Evolutionary conservation across 2,888 invertebrate genomes (phyloP), one percentile per base, ranked within the genome.

Genomic region (Leptopilina myrica): DNA sequence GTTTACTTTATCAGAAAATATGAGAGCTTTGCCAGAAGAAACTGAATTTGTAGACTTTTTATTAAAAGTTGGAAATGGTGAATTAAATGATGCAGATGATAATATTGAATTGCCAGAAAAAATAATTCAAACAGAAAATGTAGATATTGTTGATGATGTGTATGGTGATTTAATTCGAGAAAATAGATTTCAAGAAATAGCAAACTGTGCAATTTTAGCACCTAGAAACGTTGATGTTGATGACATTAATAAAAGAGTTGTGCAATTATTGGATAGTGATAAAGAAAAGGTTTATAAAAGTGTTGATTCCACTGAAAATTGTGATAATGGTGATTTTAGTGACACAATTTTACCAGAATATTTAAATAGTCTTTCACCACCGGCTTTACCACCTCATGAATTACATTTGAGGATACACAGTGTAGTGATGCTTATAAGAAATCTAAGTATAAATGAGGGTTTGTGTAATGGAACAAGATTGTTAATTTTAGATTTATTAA

Each of bases 81-180:
- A 33, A 65, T 73, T 84, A 9, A 86, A 84, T 76, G 79, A 85
- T 67, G 26, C 8, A 11, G 56, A 85, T 46, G 80, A 85, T 62
- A 82, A 80, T 76, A 53, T 81, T 67, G 2, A 67, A 56, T 46
- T 84, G 43, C 80, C 84, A 67, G 6, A 56, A 15, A 26, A 64
- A 64, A 83, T 80, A 64, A 15, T 85, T 20, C 20, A 20, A 20
- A 5, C 73, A 64, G 20, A 43, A 15, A 69, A 80, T 77, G 62
- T 46, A 20, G 81, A 83, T 79, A 84, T 84, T 53, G 79, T 81
- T 12, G 76, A 80, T 75, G 78, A 81, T 62, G 80, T 78, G 11
- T 83, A 80, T 77, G 80, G 80, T 59, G 33, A 49, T n/a, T 53
- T 82, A 20, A 77, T 85, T 33, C 76, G 59, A 76, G 20, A 78